phyloP scores from a whole-genome alignment of 2,113 vertebrate genomes.

The Tauraco erythrolophus region DNA sequence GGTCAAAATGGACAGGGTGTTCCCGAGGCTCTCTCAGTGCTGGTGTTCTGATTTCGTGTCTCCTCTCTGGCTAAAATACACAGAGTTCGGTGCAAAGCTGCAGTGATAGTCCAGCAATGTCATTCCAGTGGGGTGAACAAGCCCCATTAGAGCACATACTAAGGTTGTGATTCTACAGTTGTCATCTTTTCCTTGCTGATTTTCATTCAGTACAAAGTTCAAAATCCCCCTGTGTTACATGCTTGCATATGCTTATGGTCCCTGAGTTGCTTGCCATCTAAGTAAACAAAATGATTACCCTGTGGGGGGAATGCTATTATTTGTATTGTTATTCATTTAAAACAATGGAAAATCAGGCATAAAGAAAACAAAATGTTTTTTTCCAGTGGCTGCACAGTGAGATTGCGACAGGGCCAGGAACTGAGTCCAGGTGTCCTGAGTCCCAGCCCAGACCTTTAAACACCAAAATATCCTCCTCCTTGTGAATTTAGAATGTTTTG shows the following conservation, averaged over 20 bases:
- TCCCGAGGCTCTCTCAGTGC: not conserved
- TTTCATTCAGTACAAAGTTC: slow-evolving; percentile 1
- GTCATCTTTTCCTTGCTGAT: slow-evolving; percentile 17
- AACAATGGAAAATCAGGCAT: slow-evolving; percentile 22
- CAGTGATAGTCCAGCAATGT: not conserved
- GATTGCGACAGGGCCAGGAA: slow-evolving; percentile 17
- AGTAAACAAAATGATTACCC: not conserved
- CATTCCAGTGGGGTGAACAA: not conserved
- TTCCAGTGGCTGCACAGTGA: not conserved
- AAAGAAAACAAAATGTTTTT: slow-evolving; percentile 33
- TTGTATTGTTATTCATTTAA: not conserved
- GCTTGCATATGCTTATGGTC: not conserved
- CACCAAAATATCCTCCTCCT: slow-evolving; percentile 1
- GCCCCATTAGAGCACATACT: not conserved
- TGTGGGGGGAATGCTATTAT: not conserved
- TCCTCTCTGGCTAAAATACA: not conserved
- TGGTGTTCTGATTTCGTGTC: not conserved
- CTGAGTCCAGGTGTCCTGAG: slow-evolving; percentile 47
- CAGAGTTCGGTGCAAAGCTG: not conserved
- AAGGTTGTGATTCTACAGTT: not conserved
- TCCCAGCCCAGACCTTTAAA: slow-evolving; percentile 42
- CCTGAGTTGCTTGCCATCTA: not conserved
- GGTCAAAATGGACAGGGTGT: not conserved
- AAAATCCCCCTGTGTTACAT: not conserved
- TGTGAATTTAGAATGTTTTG: slow-evolving; percentile 5